phyloP scores from a whole-genome alignment of 2,797 vertebrate genomes.

The Tinamus major region DNA sequence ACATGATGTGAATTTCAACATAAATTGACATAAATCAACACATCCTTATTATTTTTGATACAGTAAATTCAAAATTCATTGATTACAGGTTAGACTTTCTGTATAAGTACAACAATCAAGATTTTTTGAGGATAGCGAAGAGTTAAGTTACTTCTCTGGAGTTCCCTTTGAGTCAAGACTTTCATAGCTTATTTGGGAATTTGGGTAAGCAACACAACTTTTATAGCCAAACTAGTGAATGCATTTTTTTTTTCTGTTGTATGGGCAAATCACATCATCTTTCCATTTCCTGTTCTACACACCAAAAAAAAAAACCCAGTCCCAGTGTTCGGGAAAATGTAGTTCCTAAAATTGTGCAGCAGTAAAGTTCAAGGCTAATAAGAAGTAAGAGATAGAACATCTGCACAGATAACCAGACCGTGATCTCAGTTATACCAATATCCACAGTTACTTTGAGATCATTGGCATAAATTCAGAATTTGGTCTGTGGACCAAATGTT shows the following conservation, averaged over 20 bases:
- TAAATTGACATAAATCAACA: neutral
- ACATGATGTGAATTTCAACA: fast-evolving
- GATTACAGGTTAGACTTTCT: neutral
- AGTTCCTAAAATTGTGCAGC: neutral
- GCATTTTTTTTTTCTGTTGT: neutral
- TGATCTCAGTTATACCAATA: neutral
- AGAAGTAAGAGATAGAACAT: neutral
- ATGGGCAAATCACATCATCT: neutral
- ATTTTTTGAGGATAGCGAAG: neutral
- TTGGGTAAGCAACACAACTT: neutral
- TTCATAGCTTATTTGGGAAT: neutral
- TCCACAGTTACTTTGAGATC: neutral
- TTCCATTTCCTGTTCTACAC: neutral
- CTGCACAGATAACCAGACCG: neutral
- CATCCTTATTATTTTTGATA: neutral
- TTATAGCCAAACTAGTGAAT: neutral
- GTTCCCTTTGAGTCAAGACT: neutral
- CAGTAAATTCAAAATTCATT: neutral
- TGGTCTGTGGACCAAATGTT: neutral
- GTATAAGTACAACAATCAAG: neutral
- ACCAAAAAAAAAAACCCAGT: neutral
- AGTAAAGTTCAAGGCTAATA: neutral
- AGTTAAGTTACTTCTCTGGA: neutral
- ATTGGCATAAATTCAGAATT: neutral
- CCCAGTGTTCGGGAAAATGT: neutral